A percentile compares a stretch with the other conserved stretches of the same genome.
phyloP scores from a whole-genome alignment of 30 jellyfish, hydroid and myxozoan genomes.

The Chrysaora quinquecirrha region DNA sequence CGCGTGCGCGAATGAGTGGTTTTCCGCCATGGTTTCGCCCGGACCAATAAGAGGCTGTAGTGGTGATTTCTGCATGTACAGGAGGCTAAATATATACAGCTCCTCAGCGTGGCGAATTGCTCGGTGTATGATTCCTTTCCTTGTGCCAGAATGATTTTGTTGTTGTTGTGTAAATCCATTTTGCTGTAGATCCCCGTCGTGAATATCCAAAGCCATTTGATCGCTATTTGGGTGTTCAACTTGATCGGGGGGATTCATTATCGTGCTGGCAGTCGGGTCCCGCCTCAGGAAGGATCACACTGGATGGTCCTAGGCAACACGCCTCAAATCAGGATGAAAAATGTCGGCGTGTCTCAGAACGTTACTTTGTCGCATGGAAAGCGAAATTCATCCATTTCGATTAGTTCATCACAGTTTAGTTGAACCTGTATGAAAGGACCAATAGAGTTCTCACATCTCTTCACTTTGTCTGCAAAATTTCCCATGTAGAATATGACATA shows the following conservation, averaged over 20 bases:
- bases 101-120: conserved; percentile 20
- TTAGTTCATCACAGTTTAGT: too few species aligned
- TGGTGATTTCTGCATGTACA: conserved; percentile 71
- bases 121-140: conserved; percentile 7
- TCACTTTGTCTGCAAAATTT: too few species aligned
- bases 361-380: too few species aligned
- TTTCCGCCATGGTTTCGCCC: conserved; percentile 28
- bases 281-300: background rate
- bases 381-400: too few species aligned
- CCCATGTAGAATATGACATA: too few species aligned
- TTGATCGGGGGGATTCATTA: background rate
- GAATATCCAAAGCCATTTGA: conserved; percentile 2
- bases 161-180: background rate
- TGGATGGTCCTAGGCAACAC: too few species aligned
- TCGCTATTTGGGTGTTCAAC: background rate
- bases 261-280: background rate
- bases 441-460: too few species aligned
- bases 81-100: conserved; percentile 33
- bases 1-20: conserved; percentile 43
- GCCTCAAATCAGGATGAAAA: background rate
- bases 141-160: background rate
- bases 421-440: too few species aligned
- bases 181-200: background rate
- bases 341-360: background rate
- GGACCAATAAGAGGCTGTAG: conserved; percentile 88